A percentile compares a stretch with the other conserved stretches of the same genome.
phyloP scores from a whole-genome alignment of 2,113 vertebrate genomes.

The Scolopax mira region DNA sequence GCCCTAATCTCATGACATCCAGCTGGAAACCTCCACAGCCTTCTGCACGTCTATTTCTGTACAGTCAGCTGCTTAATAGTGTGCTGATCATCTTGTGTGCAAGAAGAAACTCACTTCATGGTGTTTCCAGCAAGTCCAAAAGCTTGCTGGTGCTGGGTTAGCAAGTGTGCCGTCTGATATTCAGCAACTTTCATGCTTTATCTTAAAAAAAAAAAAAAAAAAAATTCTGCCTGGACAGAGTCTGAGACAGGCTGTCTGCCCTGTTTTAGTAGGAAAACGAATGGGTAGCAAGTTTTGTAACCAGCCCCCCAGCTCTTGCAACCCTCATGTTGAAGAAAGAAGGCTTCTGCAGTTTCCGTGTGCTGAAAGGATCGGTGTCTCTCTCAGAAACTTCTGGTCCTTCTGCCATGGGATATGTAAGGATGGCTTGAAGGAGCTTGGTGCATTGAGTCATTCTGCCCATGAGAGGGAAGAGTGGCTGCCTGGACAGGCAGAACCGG shows the following conservation, averaged over 20 bases:
- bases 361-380: accelerated
- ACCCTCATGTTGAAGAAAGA: background rate
- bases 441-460: background rate
- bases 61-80: background rate
- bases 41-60: background rate
- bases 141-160: background rate
- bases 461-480: background rate
- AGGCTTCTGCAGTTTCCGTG: background rate
- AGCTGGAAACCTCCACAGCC: background rate
- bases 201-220: background rate
- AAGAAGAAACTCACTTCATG: background rate
- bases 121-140: accelerated
- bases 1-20: background rate
- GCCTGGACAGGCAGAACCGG: background rate
- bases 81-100: background rate
- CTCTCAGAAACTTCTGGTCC: accelerated
- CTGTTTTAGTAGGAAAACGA: background rate
- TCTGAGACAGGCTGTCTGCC: background rate
- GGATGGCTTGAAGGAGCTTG: background rate
- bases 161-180: accelerated
- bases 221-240: background rate
- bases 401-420: accelerated
- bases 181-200: background rate
- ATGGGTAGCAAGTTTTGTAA: background rate
- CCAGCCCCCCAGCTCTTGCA: background rate